phyloP scores from a whole-genome alignment of 1,140 invertebrate genomes.

The Drosophila kurseongensis region DNA sequence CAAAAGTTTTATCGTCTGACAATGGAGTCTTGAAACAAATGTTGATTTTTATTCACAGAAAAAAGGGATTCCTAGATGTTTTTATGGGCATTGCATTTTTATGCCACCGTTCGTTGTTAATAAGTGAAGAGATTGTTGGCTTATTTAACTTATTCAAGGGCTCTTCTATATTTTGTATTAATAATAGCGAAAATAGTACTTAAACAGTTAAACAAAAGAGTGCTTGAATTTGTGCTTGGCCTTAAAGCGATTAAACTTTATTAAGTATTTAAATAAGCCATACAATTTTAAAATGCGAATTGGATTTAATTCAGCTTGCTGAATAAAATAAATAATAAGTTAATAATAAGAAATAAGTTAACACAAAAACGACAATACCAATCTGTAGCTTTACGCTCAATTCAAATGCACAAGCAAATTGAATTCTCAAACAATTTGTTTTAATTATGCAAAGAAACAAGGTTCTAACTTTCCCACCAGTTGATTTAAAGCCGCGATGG shows the following conservation, averaged over 20 bases:
- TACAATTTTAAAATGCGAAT: too few species aligned
- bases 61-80: conserved; percentile 42
- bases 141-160: conserved; percentile 2
- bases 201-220: not conserved
- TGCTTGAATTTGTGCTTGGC: not conserved
- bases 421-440: too few species aligned
- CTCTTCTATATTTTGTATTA: conserved; percentile 8
- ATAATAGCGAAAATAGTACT: not conserved
- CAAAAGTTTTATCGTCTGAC: conserved; percentile 59
- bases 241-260: too few species aligned
- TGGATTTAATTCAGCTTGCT: too few species aligned
- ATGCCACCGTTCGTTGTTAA: conserved; percentile 24
- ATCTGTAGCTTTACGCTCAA: too few species aligned
- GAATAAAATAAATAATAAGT: too few species aligned
- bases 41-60: conserved; percentile 44
- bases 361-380: too few species aligned
- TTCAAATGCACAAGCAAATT: too few species aligned
- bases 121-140: conserved; percentile 15
- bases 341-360: too few species aligned
- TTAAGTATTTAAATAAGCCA: too few species aligned
- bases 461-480: not conserved
- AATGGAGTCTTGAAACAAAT: conserved; percentile 43
- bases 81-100: conserved; percentile 24
- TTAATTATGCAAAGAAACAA: too few species aligned
- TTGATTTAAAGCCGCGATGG: conserved; percentile 7